phyloP scores from a whole-genome alignment of 2,888 invertebrate species.

The Nycteola revayana region DNA sequence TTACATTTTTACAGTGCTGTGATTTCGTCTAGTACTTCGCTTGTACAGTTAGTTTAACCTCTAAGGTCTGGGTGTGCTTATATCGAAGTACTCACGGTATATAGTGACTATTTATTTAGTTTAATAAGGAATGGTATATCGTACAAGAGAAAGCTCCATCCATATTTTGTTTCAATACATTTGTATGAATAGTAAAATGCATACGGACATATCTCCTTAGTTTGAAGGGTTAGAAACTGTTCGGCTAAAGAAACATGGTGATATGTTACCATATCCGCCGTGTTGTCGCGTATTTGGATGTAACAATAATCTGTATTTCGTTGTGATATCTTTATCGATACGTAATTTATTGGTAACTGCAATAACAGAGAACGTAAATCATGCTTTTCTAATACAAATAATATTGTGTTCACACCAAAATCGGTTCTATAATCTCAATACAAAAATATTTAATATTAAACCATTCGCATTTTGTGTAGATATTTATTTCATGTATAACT shows the following conservation, averaged over 20 bases:
- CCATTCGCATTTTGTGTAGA: slow-evolving; percentile 28
- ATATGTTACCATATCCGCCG: background rate
- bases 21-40: slow-evolving; percentile 18
- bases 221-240: too few relatives aligned
- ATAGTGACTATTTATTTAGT: slow-evolving; percentile 61
- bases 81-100: slow-evolving; percentile 41
- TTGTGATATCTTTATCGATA: too few relatives aligned
- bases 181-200: background rate
- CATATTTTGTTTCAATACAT: too few relatives aligned
- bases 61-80: slow-evolving; percentile 5
- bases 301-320: too few relatives aligned
- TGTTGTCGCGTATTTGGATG: too few relatives aligned
- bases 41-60: slow-evolving; percentile 8
- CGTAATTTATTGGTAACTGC: too few relatives aligned
- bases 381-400: too few relatives aligned
- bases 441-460: slow-evolving; percentile 4
- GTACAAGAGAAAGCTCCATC: slow-evolving; percentile 30
- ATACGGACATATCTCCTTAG: background rate
- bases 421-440: background rate
- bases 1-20: slow-evolving; percentile 23
- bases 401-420: too few relatives aligned
- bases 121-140: slow-evolving; percentile 42
- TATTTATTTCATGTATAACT: slow-evolving; percentile 23
- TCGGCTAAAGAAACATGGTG: too few relatives aligned
- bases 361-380: too few relatives aligned